These are phyloP conservation scores for Drosophila incognita DNA, from an alignment of 2,888 invertebrate species.

Conservation along the genomic window DNA sequence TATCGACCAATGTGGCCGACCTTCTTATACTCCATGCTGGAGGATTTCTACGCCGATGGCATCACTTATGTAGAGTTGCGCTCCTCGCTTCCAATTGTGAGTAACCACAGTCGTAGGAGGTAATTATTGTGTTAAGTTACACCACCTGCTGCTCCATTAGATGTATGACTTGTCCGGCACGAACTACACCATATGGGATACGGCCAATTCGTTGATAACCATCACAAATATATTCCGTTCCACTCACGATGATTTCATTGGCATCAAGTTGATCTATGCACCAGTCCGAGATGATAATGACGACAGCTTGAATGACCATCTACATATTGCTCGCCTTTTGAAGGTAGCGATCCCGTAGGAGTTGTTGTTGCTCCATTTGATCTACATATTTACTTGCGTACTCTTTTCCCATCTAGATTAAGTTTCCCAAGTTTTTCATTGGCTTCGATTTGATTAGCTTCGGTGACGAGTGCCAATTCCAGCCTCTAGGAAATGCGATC, in stretches of 20 bases:
- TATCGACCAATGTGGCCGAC: constrained; percentile 88
- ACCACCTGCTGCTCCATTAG: constrained; percentile 24
- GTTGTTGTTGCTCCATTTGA: neutral
- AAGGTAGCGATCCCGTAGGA: constrained; percentile 45
- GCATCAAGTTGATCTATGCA: constrained; percentile 89
- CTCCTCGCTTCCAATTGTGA: constrained; percentile 86
- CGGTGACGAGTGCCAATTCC: constrained; percentile 88
- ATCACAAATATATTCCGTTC: constrained; percentile 86
- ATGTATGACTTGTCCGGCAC: constrained; percentile 89
- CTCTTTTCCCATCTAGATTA: constrained; percentile 61
- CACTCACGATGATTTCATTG: constrained; percentile 87
- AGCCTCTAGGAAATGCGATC: constrained; percentile 87
- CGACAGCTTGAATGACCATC: constrained; percentile 77
- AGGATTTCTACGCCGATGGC: constrained; percentile 88
- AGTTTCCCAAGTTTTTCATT: constrained; percentile 88
- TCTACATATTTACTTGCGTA: neutral
- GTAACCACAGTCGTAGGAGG: constrained; percentile 14
- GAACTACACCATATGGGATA: constrained; percentile 86
- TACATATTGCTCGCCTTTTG: constrained; percentile 49
- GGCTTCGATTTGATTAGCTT: constrained; percentile 91
- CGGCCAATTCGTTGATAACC: constrained; percentile 86
- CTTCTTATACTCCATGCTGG: constrained; percentile 87
- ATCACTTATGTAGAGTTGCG: constrained; percentile 89
- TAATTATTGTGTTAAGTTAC: neutral
- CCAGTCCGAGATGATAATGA: constrained; percentile 86